Base-by-base conservation (phyloP, 2,888 invertebrate genomes). In the Tupiocoris notatus region DNA sequence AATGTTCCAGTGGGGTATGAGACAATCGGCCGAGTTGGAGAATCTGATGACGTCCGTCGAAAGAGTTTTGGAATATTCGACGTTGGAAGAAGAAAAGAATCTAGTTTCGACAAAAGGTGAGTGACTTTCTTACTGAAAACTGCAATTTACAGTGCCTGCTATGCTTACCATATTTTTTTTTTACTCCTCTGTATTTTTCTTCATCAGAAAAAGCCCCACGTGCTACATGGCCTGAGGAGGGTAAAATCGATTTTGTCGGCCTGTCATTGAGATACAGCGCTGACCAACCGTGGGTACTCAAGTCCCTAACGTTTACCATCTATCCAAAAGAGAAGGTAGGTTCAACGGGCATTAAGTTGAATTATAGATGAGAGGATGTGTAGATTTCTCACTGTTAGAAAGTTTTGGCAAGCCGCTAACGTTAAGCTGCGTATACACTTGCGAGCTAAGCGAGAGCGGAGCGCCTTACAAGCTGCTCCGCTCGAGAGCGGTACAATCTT, bases 41-140 rank as follows among this genome's bases (percentile, higher is more conserved):
- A 94, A 93, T 82, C 92, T 91, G 80, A 93, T 95, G 93, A 94
- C 93, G 1, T 91, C 93, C 2, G 96, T 97, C 0, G 97, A 98
- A 84, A 88, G 95, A 83, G 90, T 95, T 0, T 83, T 94, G 12
- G 93, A 95, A 82, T 96, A 96, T 83, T 89, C 90, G 0, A 85
- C 87, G 21, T 85, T 95, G 3, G 88, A 90, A 76, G 85, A 88
- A 16, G 90, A 90, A 81, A 79, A 81, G 1, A 76, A 79, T n/a
- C 78, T 81, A 6, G 81, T 81, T 64, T 81, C 81, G 12, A 66
- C 78, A n/a, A 80, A 81, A 63, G 81, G 82, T 81, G 80, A 71
- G 39, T 7, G 16, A 21, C 64, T 23, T 21, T 23, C 21, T 23
- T 39, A 39, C 39, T 12, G 39, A 12, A 7, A 39, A 39, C 3